Evolutionary conservation across 1,140 invertebrate genomes (phyloP).

Genomic region (Musca vetustissima): DNA sequence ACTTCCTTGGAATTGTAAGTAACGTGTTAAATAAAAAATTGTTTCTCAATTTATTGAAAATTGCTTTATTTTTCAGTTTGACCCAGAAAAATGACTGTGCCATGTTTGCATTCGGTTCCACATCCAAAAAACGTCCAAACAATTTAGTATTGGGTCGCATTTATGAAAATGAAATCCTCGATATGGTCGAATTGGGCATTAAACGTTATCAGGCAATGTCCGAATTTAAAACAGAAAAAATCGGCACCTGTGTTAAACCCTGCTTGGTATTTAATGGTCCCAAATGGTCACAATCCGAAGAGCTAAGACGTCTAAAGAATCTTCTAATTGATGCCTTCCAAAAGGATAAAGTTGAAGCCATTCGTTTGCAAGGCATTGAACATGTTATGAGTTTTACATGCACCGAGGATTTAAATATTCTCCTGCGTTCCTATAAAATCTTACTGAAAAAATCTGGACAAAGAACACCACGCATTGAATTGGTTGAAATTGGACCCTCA

Average conservation of each 20-base stretch:
- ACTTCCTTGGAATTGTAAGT: constrained; percentile 74
- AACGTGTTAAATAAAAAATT: background rate
- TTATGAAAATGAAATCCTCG: constrained; percentile 87
- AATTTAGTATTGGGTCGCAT: constrained; percentile 88
- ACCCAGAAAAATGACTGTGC: constrained; percentile 84
- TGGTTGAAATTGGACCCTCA: constrained; percentile 82
- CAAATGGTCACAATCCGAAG: constrained; percentile 79
- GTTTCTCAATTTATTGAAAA: background rate
- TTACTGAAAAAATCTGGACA: constrained; percentile 88
- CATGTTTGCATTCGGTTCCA: constrained; percentile 87
- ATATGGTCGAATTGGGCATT: constrained; percentile 95
- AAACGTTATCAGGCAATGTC: constrained; percentile 77
- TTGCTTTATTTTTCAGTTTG: constrained; percentile 59
- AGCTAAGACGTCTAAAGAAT: constrained; percentile 83
- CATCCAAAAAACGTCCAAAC: constrained; percentile 92
- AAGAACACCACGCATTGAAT: constrained; percentile 83
- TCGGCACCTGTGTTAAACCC: constrained; percentile 83
- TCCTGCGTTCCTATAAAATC: constrained; percentile 87
- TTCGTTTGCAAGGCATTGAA: constrained; percentile 90
- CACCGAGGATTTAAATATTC: constrained; percentile 73
- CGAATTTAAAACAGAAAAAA: constrained; percentile 80
- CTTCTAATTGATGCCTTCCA: constrained; percentile 92
- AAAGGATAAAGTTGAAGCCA: constrained; percentile 75
- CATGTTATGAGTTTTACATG: constrained; percentile 89
- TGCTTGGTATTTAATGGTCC: constrained; percentile 93